A percentile compares a stretch with the other conserved stretches of the same genome.
Conservation (phyloP, 2,888 invertebrate species). For the Diarsia dahlii region DNA sequence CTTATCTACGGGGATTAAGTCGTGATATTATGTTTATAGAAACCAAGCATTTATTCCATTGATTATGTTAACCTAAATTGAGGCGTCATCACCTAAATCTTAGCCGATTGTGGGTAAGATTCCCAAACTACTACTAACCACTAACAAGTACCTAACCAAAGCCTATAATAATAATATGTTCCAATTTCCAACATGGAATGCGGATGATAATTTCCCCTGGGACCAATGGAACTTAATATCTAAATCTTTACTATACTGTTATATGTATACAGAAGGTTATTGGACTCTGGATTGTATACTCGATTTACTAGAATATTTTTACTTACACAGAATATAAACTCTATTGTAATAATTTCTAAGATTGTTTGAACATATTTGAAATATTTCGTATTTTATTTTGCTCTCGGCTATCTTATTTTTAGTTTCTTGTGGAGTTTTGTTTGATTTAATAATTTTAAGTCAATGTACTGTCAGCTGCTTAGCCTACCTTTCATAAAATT, state of each 20-base stretch:
- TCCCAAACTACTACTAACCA: conserved; percentile 1
- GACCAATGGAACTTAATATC: conserved; percentile 40
- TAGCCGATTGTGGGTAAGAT: too few relatives aligned
- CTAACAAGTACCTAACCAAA: background rate
- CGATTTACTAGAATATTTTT: background rate
- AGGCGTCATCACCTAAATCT: conserved; percentile 6
- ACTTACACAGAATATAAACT: background rate
- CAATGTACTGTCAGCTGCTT: too few relatives aligned
- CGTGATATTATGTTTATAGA: too few relatives aligned
- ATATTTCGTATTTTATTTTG: too few relatives aligned
- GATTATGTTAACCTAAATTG: background rate
- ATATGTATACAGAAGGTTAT: conserved; percentile 2
- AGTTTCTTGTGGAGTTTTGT: too few relatives aligned
- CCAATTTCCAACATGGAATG: conserved; percentile 41
- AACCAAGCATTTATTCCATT: background rate
- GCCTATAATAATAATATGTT: conserved; percentile 22
- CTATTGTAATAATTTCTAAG: too few relatives aligned
- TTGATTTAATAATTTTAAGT: too few relatives aligned
- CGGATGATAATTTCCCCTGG: conserved; percentile 56
- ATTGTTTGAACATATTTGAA: too few relatives aligned
- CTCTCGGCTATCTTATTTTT: too few relatives aligned
- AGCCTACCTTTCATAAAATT: too few relatives aligned
- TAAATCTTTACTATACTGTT: conserved; percentile 37
- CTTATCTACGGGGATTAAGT: too few relatives aligned
- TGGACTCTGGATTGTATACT: conserved; percentile 2